Conservation (phyloP, 2,113 vertebrate genomes). For the Corydoras sp. region DNA sequence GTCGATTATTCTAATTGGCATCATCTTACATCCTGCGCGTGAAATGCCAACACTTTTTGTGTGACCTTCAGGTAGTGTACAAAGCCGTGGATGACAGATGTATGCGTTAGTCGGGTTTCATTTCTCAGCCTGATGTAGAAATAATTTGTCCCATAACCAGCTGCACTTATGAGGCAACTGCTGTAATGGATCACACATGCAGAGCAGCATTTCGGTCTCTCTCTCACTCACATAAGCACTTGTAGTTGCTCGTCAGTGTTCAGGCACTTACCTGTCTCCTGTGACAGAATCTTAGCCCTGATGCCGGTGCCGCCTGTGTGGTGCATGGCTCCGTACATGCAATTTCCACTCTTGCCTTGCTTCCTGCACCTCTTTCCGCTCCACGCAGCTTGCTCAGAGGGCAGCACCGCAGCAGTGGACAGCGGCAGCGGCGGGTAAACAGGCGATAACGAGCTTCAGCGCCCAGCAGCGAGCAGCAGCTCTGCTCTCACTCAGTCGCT, state of each 20-base stretch:
- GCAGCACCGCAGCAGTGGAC: conserved; percentile 25
- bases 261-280: conserved; percentile 87
- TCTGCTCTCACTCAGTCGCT: conserved; percentile 20
- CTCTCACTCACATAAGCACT: neutral
- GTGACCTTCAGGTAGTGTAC: conserved; percentile 9
- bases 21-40: conserved; percentile 24
- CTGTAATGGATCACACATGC: neutral
- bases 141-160: conserved; percentile 6
- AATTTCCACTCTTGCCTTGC: conserved; percentile 70
- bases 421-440: conserved; percentile 4
- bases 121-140: neutral
- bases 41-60: conserved; percentile 19
- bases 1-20: conserved; percentile 35
- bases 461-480: conserved; percentile 16
- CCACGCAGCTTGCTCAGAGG: conserved; percentile 3
- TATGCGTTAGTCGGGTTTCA: neutral
- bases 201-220: conserved; percentile 10
- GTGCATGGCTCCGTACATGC: conserved; percentile 82
- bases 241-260: neutral
- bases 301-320: conserved; percentile 75
- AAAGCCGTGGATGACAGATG: conserved; percentile 14
- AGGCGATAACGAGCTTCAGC: conserved; percentile 15
- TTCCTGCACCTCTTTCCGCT: conserved; percentile 64
- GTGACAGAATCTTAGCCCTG: conserved; percentile 89
- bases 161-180: neutral